Base-by-base conservation (phyloP, 2,797 vertebrate genomes). In the Acropternis orthonyx region DNA sequence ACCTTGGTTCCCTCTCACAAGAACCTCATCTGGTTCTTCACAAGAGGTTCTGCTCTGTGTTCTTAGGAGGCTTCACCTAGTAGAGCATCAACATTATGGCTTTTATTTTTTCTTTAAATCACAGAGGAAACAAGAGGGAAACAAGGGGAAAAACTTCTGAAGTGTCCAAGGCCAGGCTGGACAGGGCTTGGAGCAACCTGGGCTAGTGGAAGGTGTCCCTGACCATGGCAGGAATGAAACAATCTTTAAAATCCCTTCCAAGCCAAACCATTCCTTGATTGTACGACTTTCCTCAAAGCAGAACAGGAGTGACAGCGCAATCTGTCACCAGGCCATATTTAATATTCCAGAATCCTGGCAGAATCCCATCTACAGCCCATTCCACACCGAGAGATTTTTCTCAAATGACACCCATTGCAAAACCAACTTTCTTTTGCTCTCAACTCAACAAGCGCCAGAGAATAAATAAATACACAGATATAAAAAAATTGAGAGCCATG, bases 401-500 rank as follows among this genome's bases (percentile, higher is more conserved):
- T 96, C 86, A 71, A 62, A 85, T 76, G 34, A 67, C 85, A 91
- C 54, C 9, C 52, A 10, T 75, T 78, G 95, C 37, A 95, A 95
- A 89, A 75, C 58, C 63, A 58, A 65, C 71, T 82, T 90, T 89
- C 61, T 52, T 41, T 27, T 66, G 56, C 39, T 18, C 93, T 66
- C 30, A 55, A n/a, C n/a, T 61, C 73, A 59, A 52, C 61, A 84
- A 81, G 46, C 49, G 82, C 39, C 73, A 82, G 85, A 69, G 74
- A 93, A 90, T 36, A 79, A 93, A 88, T 63, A 93, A 94, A 85
- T 44, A 73, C 77, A 32, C 34, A 81, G 37, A 41, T 41, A 62
- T 30, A 96, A 93, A 89, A 96, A 94, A 92, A 90, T 49, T 17
- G 68, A 58, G 81, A 95, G 32, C 79, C 37, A 46, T 65, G 92